Evolutionary conservation across 35 echinoderm and acorn worm genomes (phyloP).

Genomic region (Diadema setosum): DNA sequence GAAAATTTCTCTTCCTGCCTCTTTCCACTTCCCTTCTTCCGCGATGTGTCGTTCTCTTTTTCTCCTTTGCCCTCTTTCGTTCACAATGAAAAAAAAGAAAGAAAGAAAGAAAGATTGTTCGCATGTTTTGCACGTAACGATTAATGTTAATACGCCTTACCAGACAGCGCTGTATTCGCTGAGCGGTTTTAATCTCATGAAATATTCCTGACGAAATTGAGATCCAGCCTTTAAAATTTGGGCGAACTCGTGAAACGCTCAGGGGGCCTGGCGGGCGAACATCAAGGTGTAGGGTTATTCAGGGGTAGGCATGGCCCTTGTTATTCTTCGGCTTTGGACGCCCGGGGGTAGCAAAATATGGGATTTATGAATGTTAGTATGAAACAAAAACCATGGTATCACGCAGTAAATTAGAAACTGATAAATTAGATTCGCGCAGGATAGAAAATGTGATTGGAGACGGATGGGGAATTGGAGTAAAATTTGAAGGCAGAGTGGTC

Average conservation of each 20-base stretch:
- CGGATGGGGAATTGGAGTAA: neutral
- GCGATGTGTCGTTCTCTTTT: too few relatives aligned
- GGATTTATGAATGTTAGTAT: conserved; percentile 14
- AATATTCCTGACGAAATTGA: too few relatives aligned
- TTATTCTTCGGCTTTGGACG: conserved; percentile 4
- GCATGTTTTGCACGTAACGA: too few relatives aligned
- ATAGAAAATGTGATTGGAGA: neutral
- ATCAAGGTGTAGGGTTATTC: neutral
- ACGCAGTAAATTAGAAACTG: conserved; percentile 23
- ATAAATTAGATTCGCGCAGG: conserved; percentile 8
- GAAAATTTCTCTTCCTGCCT: too few relatives aligned
- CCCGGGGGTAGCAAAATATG: neutral
- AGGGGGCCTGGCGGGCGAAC: neutral
- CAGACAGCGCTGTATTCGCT: too few relatives aligned
- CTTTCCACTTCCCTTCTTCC: too few relatives aligned
- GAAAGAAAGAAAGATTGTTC: too few relatives aligned
- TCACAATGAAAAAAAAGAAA: too few relatives aligned
- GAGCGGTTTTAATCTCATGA: too few relatives aligned
- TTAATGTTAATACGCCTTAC: too few relatives aligned
- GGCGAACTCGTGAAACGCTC: neutral
- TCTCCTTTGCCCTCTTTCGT: too few relatives aligned
- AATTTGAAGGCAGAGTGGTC: neutral
- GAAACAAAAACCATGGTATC: conserved; percentile 22
- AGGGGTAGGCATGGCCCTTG: neutral
- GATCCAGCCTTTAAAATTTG: conserved; percentile 2